Evolutionary conservation across 2,797 vertebrate genomes (phyloP), one percentile per base, ranked within the genome.

Genomic region (Distichodus sexfasciatus): DNA sequence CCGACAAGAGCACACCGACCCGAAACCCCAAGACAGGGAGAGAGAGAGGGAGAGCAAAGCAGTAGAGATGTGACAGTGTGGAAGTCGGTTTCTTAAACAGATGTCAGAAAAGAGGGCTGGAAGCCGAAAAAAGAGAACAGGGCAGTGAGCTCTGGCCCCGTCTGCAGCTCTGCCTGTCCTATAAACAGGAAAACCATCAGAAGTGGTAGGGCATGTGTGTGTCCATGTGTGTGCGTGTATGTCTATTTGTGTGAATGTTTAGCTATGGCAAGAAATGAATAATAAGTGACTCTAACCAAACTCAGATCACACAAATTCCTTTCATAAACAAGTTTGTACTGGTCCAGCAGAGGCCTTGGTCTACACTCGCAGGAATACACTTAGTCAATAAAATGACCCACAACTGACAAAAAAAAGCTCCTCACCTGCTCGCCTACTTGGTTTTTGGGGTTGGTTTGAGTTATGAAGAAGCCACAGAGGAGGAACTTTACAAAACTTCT

Each of bases 171-270:
- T 69, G 70, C 61, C 33, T 74, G 78, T 87, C 81, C 82, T 76
- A 84, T 76, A 87, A 87, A 89, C 86, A 89, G 79, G 75, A 82
- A 87, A 84, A 67, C 81, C 85, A 83, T 71, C 70, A 76, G 53
- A 19, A 54, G 48, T 36, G 23, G 43, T 69, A 79, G 69, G 58
- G 74, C 14, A 63, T 77, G 67, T 24, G 66, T 76, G 71, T 50
- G 80, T 64, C 65, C 67, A 60, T 11, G 28, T 3, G 17, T 14
- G 19, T n/a, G 10, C 14, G 5, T 46, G 24, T 11, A 17, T 3
- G 17, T 14, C 12, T n/a, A 5, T 8, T 2, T 46, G 24, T 6
- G 26, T 12, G 11, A 47, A 14, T 54, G 24, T 76, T 58, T 71
- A 36, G 48, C 46, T 40, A 19, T 33, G 31, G 9, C 54, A 47